Evolutionary conservation across 2,797 vertebrate genomes (phyloP).

Genomic region (Hippopotamyrus pictus): DNA sequence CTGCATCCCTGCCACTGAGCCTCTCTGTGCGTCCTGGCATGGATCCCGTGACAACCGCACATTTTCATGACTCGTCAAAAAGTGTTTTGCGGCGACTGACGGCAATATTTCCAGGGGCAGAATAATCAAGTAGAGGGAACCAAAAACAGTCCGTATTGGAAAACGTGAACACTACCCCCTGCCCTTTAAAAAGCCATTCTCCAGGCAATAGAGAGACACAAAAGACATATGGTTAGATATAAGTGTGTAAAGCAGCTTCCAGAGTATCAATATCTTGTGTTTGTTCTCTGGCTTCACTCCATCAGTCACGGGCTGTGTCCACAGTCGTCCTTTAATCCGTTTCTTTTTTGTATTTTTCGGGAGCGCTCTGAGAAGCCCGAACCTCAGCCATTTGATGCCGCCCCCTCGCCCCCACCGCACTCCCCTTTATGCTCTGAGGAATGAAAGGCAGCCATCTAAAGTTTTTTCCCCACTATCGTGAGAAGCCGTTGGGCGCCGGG

Average conservation of each 20-base stretch:
- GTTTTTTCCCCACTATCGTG: background rate
- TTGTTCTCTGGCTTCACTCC: constrained; percentile 6
- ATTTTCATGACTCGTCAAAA: background rate
- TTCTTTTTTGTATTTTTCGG: background rate
- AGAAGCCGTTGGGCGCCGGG: background rate
- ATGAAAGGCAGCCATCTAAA: background rate
- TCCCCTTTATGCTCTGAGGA: background rate
- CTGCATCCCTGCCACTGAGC: background rate
- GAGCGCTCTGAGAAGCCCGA: background rate
- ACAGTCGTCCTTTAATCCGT: background rate
- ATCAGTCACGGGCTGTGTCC: background rate
- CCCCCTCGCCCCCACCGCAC: background rate
- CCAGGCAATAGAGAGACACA: background rate
- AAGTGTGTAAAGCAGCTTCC: background rate
- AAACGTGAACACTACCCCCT: background rate
- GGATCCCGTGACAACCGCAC: background rate
- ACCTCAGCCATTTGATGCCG: background rate
- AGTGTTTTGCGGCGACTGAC: background rate
- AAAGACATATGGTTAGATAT: background rate
- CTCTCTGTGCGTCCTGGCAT: background rate
- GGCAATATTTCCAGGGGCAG: background rate
- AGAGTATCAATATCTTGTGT: constrained; percentile 4
- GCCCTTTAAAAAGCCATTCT: background rate
- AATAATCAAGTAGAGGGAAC: background rate
- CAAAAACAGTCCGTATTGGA: background rate